Percentiles rank a stretch among this genome's conserved stretches.
These are phyloP conservation scores for Siphlonurus alternatus DNA, from an alignment of 2,888 invertebrate species.

Conservation along the genomic window DNA sequence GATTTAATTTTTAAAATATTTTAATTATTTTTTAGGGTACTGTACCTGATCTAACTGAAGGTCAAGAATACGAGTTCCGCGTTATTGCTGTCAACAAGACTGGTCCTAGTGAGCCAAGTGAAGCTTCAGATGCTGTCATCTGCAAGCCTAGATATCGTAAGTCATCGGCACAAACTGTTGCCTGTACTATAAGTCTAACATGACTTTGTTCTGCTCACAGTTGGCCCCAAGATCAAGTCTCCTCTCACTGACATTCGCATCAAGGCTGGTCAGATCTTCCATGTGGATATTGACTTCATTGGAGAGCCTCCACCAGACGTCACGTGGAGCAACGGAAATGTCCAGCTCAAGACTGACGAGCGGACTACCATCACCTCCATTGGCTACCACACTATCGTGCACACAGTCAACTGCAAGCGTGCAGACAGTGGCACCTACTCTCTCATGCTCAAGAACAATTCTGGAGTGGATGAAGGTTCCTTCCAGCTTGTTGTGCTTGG, in stretches of 20 bases:
- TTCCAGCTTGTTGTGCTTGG: constrained; percentile 77
- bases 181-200: background rate
- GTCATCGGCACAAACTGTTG: constrained; percentile 18
- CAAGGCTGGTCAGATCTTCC: constrained; percentile 84
- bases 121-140: constrained; percentile 73
- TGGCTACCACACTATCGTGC: constrained; percentile 80
- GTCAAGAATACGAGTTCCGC: constrained; percentile 93
- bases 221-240: constrained; percentile 88
- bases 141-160: constrained; percentile 65
- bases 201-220: too few relatives aligned
- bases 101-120: constrained; percentile 90
- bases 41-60: constrained; percentile 79
- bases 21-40: constrained; percentile 37
- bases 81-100: constrained; percentile 89
- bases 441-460: constrained; percentile 74
- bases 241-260: constrained; percentile 78
- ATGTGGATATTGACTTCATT: constrained; percentile 75
- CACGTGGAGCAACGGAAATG: constrained; percentile 65
- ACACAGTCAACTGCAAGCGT: constrained; percentile 85
- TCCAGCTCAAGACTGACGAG: constrained; percentile 53
- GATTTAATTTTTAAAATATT: background rate
- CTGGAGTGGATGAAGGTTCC: constrained; percentile 82
- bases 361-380: constrained; percentile 79
- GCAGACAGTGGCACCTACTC: constrained; percentile 83
- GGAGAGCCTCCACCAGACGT: constrained; percentile 89